These are phyloP conservation scores for Dendroctonus ponderosae DNA, from an alignment of 1,140 invertebrate genomes.

Conservation along the genomic window DNA sequence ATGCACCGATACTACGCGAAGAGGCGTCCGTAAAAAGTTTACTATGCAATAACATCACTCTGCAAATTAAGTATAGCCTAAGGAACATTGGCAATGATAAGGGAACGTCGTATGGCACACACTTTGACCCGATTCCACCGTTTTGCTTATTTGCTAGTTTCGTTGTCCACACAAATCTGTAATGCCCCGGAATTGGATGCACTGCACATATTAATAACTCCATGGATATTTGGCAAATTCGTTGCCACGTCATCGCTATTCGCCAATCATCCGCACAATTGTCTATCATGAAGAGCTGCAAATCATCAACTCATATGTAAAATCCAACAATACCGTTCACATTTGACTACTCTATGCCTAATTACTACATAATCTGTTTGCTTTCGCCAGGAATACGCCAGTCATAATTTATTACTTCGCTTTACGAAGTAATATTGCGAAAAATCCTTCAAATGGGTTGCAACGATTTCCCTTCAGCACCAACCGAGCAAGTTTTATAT, in stretches of 20 bases:
- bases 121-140: conserved; percentile 75
- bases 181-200: conserved; percentile 95
- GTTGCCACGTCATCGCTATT: conserved; percentile 98
- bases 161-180: conserved; percentile 94
- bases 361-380: no score
- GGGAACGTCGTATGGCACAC: conserved; percentile 92
- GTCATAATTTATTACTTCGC: no score
- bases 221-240: conserved; percentile 87
- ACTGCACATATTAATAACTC: conserved; percentile 95
- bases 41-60: conserved; percentile 98
- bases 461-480: no score
- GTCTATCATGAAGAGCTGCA: conserved; percentile 98
- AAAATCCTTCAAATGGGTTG: no score
- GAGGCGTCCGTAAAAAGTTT: conserved; percentile 99
- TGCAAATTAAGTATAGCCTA: conserved; percentile 96
- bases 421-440: no score
- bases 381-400: no score
- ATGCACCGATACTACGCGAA: conserved; percentile 88
- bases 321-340: no score
- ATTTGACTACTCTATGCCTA: no score
- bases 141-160: conserved; percentile 85
- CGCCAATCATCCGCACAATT: conserved; percentile 99
- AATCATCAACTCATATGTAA: conserved; percentile 27
- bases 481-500: no score
- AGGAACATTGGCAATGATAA: conserved; percentile 99